phyloP scores from a whole-genome alignment of 1,140 invertebrate genomes.

The Trypoxylus dichotomus region DNA sequence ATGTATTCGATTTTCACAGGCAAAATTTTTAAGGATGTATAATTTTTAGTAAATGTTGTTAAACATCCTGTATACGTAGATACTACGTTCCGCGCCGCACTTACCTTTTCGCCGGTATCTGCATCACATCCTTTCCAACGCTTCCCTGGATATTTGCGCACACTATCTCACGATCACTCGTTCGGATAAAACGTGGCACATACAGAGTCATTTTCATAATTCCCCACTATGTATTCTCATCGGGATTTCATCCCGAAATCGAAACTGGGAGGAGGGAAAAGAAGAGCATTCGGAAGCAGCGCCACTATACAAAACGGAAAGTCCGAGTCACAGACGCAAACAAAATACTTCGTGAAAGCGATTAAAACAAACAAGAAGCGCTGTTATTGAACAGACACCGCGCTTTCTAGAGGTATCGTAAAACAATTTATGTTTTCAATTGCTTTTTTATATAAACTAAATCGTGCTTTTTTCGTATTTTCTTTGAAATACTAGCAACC shows the following conservation, averaged over 20 bases:
- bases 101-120: conserved; percentile 1
- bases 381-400: conserved; percentile 12
- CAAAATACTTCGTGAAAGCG: conserved; percentile 32
- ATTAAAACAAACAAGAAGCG: conserved; percentile 8
- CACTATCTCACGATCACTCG: conserved; percentile 23
- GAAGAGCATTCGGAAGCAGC: conserved; percentile 20
- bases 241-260: conserved; percentile 34
- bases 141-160: conserved; percentile 16
- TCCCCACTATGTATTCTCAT: conserved; percentile 61
- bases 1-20: too few relatives aligned
- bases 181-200: conserved; percentile 30
- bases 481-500: neutral
- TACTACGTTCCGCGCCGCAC: neutral
- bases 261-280: conserved; percentile 2
- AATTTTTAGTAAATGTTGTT: neutral
- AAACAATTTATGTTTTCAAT: conserved; percentile 2
- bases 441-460: neutral
- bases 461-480: neutral
- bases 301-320: conserved; percentile 28
- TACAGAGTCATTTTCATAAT: conserved; percentile 60
- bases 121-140: neutral
- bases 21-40: neutral
- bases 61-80: neutral
- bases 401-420: neutral
- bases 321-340: conserved; percentile 30